Conservation (phyloP, 2,113 vertebrate genomes). For the Microcebus tavaratra region DNA sequence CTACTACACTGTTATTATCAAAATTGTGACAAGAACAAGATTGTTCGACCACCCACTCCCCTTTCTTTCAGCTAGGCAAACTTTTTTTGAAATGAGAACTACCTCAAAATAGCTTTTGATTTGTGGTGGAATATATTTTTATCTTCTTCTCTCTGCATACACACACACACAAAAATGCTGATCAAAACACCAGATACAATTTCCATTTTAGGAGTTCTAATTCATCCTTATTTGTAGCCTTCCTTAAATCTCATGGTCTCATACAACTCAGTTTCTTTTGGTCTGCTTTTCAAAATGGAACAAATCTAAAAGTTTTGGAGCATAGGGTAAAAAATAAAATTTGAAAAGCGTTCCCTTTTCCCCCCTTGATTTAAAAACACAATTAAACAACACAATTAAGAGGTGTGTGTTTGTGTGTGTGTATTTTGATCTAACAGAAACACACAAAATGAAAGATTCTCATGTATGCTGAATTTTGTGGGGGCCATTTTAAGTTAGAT, state of each 20-base stretch:
- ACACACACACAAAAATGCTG: neutral
- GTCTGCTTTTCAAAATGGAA: neutral
- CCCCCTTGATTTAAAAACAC: neutral
- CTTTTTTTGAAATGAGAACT: conserved; percentile 67
- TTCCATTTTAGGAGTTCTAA: neutral
- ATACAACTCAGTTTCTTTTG: neutral
- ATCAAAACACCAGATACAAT: neutral
- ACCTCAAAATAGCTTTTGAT: conserved; percentile 43
- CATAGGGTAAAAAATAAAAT: neutral
- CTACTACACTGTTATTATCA: neutral
- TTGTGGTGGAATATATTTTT: neutral
- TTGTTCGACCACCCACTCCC: neutral
- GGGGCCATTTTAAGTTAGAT: neutral
- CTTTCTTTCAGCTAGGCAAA: conserved; percentile 60
- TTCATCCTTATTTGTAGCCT: neutral
- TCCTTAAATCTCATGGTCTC: neutral
- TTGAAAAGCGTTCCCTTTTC: neutral
- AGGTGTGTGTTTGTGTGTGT: too few relatives aligned
- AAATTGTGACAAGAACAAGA: neutral
- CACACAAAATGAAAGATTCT: neutral
- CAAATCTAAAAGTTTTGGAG: neutral
- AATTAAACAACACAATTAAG: neutral
- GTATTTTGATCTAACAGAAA: neutral
- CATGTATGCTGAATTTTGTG: neutral
- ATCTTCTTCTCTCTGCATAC: neutral